phyloP scores from a whole-genome alignment of 2,113 vertebrate species.

The Connochaetes taurinus region DNA sequence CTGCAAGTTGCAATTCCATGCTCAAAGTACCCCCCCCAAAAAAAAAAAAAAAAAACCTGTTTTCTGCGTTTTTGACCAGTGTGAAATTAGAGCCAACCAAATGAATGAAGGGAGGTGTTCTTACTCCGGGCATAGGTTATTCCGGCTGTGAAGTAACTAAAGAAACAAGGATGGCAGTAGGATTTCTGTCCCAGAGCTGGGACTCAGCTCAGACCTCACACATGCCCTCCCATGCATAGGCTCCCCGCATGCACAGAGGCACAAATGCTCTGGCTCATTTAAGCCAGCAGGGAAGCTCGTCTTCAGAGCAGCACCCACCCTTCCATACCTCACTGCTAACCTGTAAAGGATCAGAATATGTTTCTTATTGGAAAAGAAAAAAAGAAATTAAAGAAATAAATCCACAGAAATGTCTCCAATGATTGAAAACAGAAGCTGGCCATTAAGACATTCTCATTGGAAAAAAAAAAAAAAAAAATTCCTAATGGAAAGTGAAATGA shows the following conservation, averaged over 20 bases:
- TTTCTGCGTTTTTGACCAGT: neutral
- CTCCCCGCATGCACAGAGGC: rapidly evolving
- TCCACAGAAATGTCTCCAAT: conserved; percentile 69
- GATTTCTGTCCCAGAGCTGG: neutral
- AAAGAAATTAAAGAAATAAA: conserved; percentile 35
- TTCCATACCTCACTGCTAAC: conserved; percentile 21
- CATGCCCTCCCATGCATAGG: too few relatives aligned
- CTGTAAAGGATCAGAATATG: conserved; percentile 63
- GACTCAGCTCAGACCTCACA: neutral
- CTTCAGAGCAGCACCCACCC: conserved; percentile 16
- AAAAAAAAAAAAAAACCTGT: neutral
- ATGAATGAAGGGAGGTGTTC: rapidly evolving
- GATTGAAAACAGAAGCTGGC: conserved; percentile 74
- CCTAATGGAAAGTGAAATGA: conserved; percentile 65
- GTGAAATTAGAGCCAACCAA: neutral
- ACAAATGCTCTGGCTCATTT: neutral
- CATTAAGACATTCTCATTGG: conserved; percentile 58
- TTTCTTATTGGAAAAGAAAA: conserved; percentile 70
- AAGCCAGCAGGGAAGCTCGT: conserved; percentile 34
- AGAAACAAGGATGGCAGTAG: neutral
- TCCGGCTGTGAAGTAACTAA: neutral
- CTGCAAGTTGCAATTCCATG: neutral
- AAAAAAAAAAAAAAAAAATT: neutral
- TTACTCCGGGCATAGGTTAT: neutral
- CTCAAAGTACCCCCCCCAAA: neutral